phyloP scores from a whole-genome alignment of 2,113 vertebrate genomes.

The Odontesthes bonariensis region DNA sequence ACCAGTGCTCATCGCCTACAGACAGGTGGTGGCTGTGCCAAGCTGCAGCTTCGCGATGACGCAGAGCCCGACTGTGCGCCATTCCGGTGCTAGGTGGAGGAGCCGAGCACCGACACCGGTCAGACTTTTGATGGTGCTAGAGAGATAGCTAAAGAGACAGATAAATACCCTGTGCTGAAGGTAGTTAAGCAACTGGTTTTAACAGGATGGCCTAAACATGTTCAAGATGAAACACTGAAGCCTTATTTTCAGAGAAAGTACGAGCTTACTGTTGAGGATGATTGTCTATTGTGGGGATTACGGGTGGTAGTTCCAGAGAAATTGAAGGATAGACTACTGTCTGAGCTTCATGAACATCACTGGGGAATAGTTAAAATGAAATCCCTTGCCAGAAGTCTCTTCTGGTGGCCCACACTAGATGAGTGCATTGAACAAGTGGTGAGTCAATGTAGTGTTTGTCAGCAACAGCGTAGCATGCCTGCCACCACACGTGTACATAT shows the following conservation, averaged over 20 bases:
- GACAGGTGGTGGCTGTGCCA: too few relatives aligned
- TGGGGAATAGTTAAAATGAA: slow-evolving; percentile 2
- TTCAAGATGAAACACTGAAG: neutral
- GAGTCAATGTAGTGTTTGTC: neutral
- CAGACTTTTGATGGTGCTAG: too few relatives aligned
- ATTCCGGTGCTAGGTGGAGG: too few relatives aligned
- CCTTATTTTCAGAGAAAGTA: neutral
- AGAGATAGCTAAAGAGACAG: neutral
- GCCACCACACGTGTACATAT: neutral
- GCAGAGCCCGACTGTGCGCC: too few relatives aligned
- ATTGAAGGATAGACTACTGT: neutral
- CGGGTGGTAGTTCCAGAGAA: neutral
- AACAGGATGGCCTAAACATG: neutral
- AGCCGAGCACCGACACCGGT: neutral
- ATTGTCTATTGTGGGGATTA: neutral
- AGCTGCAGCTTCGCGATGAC: too few relatives aligned
- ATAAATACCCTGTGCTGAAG: neutral
- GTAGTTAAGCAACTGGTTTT: neutral
- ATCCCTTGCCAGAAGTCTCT: neutral
- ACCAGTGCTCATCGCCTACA: too few relatives aligned
- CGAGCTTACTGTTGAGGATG: neutral
- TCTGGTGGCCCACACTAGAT: neutral
- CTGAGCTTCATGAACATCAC: neutral
- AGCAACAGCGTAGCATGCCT: slow-evolving; percentile 1
- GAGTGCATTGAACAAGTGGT: neutral